Conservation (phyloP, 2,113 vertebrate species). For the Pseudopipra pipra region DNA sequence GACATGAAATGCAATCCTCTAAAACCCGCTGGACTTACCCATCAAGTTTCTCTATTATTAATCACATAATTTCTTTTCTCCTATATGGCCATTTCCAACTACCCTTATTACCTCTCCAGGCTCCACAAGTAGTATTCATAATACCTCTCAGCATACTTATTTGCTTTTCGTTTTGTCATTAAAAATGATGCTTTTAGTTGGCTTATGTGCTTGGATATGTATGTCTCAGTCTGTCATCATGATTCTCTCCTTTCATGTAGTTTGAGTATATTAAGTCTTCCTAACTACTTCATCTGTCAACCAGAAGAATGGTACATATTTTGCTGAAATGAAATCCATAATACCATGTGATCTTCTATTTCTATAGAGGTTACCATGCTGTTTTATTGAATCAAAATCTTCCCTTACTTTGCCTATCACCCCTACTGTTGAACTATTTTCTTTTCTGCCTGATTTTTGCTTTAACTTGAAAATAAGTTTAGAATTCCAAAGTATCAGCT, state of each 20-base stretch:
- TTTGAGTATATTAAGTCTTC: slow-evolving; percentile 14
- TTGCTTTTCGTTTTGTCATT: not conserved
- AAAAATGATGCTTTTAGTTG: slow-evolving; percentile 2
- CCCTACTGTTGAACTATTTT: not conserved
- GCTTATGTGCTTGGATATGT: not conserved
- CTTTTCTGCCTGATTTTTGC: not conserved
- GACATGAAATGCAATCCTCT: not conserved
- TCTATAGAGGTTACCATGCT: not conserved
- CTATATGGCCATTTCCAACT: not conserved
- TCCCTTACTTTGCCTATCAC: not conserved
- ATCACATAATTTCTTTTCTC: slow-evolving; percentile 12
- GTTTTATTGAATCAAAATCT: not conserved
- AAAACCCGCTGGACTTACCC: not conserved
- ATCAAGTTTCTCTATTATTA: not conserved
- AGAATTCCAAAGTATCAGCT: not conserved
- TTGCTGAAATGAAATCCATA: not conserved
- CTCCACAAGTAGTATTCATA: not conserved
- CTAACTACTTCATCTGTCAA: slow-evolving; percentile 6
- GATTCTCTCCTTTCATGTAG: not conserved
- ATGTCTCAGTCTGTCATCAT: not conserved
- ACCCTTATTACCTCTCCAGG: not conserved
- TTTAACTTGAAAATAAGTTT: not conserved
- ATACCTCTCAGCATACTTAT: not conserved
- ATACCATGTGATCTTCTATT: not conserved
- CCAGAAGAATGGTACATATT: not conserved